Evolutionary conservation across 1,140 invertebrate genomes (phyloP).

Genomic region (Meloidogyne chitwoodi): DNA sequence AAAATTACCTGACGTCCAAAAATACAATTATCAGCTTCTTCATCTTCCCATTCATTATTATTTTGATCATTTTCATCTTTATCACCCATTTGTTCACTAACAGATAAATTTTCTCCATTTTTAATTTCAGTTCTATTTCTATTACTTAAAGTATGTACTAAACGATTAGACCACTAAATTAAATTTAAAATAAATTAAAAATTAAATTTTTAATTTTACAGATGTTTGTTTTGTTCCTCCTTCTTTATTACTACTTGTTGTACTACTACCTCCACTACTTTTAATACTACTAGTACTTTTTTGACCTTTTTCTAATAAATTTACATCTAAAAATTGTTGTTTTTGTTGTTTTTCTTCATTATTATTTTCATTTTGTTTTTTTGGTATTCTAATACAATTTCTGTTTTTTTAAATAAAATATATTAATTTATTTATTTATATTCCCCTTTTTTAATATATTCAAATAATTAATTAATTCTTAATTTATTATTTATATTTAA

Average conservation of each 20-base stretch:
- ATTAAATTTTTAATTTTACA: background rate
- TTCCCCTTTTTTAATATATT: no score
- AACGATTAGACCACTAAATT: conserved; percentile 8
- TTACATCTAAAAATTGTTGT: conserved; percentile 1
- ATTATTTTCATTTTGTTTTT: conserved; percentile 1
- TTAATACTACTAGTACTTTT: background rate
- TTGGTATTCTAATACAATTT: conserved; percentile 29
- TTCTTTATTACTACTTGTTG: background rate
- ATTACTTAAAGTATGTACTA: conserved; percentile 14
- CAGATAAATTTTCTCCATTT: background rate
- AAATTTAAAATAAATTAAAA: background rate
- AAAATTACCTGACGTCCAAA: conserved; percentile 40
- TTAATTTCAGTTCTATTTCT: background rate
- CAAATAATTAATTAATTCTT: background rate
- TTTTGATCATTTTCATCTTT: background rate
- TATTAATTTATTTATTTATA: background rate
- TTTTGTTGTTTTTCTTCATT: background rate
- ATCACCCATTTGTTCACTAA: background rate
- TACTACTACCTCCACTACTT: background rate
- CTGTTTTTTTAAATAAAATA: background rate
- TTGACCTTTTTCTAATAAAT: background rate
- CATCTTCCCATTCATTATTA: conserved; percentile 32
- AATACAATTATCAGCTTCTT: conserved; percentile 36
- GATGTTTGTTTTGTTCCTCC: background rate
- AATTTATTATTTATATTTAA: background rate